Percentiles rank a stretch among this genome's conserved stretches.
phyloP scores from a whole-genome alignment of 2,888 invertebrate genomes.

The Polydrusus cervinus region DNA sequence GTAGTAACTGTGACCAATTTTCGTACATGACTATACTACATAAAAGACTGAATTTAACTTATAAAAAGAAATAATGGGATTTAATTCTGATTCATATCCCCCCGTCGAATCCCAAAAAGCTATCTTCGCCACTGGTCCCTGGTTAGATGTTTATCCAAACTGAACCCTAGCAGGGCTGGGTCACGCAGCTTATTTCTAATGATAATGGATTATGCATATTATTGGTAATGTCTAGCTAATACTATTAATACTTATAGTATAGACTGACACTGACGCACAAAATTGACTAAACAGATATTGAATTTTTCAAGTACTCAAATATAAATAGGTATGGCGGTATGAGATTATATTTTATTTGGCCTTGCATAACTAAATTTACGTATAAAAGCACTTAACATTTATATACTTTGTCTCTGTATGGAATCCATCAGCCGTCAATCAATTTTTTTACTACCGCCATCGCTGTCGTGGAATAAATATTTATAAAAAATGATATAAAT shows the following conservation, averaged over 20 bases:
- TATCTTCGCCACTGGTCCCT: no score
- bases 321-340: not conserved
- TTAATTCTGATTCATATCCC: no score
- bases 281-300: not conserved
- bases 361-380: not conserved
- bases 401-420: not conserved
- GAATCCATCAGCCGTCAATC: not conserved
- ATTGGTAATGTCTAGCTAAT: not conserved
- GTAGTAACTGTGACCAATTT: no score
- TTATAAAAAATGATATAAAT: not conserved
- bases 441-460: no score
- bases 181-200: not conserved
- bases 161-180: not conserved
- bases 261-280: not conserved
- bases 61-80: no score
- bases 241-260: conserved; percentile 1
- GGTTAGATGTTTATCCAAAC: no score
- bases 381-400: not conserved
- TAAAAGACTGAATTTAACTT: no score
- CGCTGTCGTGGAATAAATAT: no score
- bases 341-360: not conserved
- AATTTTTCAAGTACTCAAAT: not conserved
- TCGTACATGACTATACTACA: no score
- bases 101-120: no score
- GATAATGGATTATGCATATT: conserved; percentile 4